Conservation (phyloP, 1,140 invertebrate genomes). For the Fragariocoptes setiger region DNA sequence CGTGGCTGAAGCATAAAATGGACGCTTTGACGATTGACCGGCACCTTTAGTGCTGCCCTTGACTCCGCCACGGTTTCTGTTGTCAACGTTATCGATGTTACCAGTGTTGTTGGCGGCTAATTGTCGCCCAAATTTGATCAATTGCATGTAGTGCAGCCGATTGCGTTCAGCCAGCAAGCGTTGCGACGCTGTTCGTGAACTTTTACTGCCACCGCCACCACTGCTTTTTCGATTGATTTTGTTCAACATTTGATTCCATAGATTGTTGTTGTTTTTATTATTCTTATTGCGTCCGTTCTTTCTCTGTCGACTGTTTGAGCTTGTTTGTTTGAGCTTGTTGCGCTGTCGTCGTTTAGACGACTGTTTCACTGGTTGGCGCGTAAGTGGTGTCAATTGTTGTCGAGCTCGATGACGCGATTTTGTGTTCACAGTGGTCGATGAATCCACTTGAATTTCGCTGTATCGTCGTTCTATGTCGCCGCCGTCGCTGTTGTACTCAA, state of each 20-base stretch:
- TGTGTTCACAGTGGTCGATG: neutral
- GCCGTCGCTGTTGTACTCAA: neutral
- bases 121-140: neutral
- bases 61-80: neutral
- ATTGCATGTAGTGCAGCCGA: neutral
- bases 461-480: too few relatives aligned
- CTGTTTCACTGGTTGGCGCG: neutral
- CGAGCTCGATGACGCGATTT: too few relatives aligned
- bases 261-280: neutral
- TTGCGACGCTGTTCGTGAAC: too few relatives aligned
- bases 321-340: neutral
- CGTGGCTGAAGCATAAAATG: neutral
- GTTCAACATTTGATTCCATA: neutral
- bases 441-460: neutral
- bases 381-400: neutral
- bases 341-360: neutral
- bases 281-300: neutral
- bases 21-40: neutral
- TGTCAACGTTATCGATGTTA: neutral
- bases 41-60: neutral
- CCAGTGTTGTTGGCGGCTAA: neutral
- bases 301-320: neutral
- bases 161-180: neutral
- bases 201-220: neutral
- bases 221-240: neutral